Evolutionary conservation across 92 coral and sea anemone genomes (phyloP), one percentile per base, ranked within the genome.

Genomic region (Anthopleura xanthogrammica): DNA sequence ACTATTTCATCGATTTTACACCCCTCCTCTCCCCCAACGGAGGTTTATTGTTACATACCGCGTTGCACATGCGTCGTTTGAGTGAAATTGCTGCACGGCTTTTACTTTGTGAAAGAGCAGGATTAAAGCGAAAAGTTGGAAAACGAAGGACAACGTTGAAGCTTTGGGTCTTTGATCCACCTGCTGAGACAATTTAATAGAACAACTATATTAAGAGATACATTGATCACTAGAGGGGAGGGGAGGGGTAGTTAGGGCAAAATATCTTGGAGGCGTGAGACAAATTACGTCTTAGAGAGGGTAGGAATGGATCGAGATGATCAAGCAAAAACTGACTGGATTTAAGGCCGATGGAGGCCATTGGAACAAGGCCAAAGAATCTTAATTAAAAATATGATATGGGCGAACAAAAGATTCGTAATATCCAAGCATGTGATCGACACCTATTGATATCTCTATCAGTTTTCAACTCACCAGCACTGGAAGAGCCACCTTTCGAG

Each of bases 61-160:
- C 74, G 29, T 68, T 68, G 42, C 74, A 68, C 74, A 68, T 68
- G 40, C 74, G 74, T n/a, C 3, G 16, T 68, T 68, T 68, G 42
- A 68, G 74, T 0, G 74, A 4, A 23, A 23, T 29, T 29, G 74
- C 74, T 3, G 74, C 42, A 29, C 4, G 41, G 17, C 74, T 68
- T 23, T 42, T 7, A 23, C 74, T 68, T 68, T 10, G 40, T 22
- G 42, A 23, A 7, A 68, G 43, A 29, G 41, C 74, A 29, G 74
- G 41, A 68, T 11, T 7, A 29, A 68, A 68, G 42, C 74, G 74
- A 68, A 24, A 68, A 14, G 41, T 68, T n/a, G 74, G 74, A 24
- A 68, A 68, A 24, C 74, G 40, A 2, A 68, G 29, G 3, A 68
- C 74, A 9, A 68, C 16, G 74, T 68, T 68, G 16, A 68, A 29